These are phyloP conservation scores for Scolopax mira DNA, from an alignment of 2,113 vertebrate species.

Conservation along the genomic window DNA sequence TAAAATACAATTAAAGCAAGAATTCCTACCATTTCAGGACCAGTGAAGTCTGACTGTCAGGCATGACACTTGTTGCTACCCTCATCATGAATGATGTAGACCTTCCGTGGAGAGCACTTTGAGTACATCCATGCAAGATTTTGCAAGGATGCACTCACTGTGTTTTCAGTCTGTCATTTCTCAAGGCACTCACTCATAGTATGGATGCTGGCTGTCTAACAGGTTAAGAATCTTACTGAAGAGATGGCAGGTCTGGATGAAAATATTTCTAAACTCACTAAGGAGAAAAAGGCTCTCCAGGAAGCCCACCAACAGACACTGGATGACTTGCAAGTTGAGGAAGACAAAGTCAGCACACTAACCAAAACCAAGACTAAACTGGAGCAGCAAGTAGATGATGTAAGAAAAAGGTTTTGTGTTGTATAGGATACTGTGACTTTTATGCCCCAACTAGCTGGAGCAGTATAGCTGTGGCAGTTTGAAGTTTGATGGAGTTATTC, in stretches of 20 bases:
- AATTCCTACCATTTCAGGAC: background rate
- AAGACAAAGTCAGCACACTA: constrained; percentile 82
- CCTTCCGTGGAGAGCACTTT: background rate
- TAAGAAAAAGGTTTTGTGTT: constrained; percentile 8
- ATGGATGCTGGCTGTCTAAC: background rate
- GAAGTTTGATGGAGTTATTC: background rate
- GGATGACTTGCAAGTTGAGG: constrained; percentile 82
- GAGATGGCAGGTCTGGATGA: constrained; percentile 82
- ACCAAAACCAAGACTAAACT: constrained; percentile 80
- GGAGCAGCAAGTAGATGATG: constrained; percentile 82
- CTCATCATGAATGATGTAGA: background rate
- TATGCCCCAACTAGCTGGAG: background rate
- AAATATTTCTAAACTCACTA: constrained; percentile 81
- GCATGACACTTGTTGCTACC: background rate
- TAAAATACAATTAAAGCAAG: background rate
- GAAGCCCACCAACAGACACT: constrained; percentile 82
- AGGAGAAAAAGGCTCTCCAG: constrained; percentile 83
- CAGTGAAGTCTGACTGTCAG: background rate
- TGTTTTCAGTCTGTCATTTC: background rate
- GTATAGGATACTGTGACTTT: background rate
- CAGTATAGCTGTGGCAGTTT: background rate
- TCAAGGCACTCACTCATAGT: background rate
- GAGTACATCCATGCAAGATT: background rate
- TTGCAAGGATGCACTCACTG: background rate
- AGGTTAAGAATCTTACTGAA: constrained; percentile 86